Evolutionary conservation across 2,888 invertebrate genomes (phyloP).

Genomic region (Xylophagus ater): DNA sequence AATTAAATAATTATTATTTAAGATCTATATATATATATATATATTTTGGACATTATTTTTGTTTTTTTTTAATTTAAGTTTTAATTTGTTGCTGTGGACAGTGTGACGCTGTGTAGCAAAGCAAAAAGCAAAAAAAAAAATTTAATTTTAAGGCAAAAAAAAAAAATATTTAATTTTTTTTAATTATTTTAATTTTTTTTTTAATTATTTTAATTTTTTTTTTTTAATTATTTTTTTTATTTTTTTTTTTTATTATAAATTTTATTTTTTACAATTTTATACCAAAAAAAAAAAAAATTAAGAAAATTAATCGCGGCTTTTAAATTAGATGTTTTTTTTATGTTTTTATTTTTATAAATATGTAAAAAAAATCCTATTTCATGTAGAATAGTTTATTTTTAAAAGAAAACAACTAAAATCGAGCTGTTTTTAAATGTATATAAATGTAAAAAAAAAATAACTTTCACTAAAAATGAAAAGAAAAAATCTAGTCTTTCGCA

Average conservation of each 20-base stretch:
- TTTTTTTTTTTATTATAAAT: slow-evolving; percentile 8
- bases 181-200: slow-evolving; percentile 6
- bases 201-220: slow-evolving; percentile 6
- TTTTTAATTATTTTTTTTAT: slow-evolving; percentile 4
- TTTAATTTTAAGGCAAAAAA: not conserved
- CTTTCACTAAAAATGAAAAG: slow-evolving; percentile 3
- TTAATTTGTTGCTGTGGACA: slow-evolving; percentile 25
- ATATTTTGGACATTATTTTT: slow-evolving; percentile 5
- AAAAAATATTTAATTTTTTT: slow-evolving; percentile 7
- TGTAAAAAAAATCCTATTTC: no score
- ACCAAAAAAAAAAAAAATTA: not conserved
- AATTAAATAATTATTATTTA: not conserved
- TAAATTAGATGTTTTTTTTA: not conserved
- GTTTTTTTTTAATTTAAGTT: slow-evolving; percentile 3
- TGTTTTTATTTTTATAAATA: slow-evolving; percentile 2
- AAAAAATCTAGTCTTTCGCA: slow-evolving; percentile 8
- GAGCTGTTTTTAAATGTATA: no score
- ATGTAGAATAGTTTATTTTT: no score
- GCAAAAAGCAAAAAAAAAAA: slow-evolving; percentile 6
- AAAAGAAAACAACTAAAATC: no score
- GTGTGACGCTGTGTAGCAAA: slow-evolving; percentile 25
- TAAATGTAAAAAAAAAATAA: no score
- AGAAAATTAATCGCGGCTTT: not conserved
- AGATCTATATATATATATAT: slow-evolving; percentile 4
- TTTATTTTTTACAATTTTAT: not conserved